These are phyloP conservation scores for Aethes cnicana DNA, from an alignment of 2,888 invertebrate species.

Conservation along the genomic window DNA sequence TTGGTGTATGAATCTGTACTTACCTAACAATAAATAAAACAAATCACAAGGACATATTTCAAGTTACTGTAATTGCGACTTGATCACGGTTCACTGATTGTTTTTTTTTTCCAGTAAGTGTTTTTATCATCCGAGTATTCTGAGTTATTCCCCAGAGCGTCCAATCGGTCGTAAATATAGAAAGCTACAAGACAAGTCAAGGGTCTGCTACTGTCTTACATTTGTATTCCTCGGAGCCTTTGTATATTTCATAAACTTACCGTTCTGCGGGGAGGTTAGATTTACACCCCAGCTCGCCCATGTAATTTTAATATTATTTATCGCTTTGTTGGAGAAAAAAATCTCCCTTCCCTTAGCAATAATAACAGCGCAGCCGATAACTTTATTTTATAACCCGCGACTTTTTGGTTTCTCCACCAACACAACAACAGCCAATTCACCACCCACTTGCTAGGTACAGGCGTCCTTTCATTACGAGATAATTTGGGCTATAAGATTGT, in stretches of 20 bases:
- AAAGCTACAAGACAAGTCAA: conserved; percentile 11
- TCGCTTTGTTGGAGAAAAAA: conserved; percentile 46
- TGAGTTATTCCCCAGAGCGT: conserved; percentile 12
- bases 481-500: too few species aligned
- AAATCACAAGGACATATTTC: too few species aligned
- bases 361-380: conserved; percentile 18
- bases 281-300: conserved; percentile 50
- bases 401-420: not conserved
- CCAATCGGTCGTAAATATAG: conserved; percentile 25
- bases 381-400: conserved; percentile 13
- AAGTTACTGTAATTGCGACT: too few species aligned
- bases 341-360: conserved; percentile 22
- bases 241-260: conserved; percentile 46
- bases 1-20: too few species aligned
- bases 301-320: conserved; percentile 72
- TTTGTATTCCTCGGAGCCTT: conserved; percentile 39
- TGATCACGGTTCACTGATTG: too few species aligned
- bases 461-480: too few species aligned
- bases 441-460: too few species aligned
- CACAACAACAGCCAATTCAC: too few species aligned
- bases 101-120: not conserved
- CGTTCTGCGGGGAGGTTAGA: conserved; percentile 43
- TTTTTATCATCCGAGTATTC: not conserved
- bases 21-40: too few species aligned
- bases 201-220: conserved; percentile 31